Evolutionary conservation across 2,797 vertebrate genomes (phyloP), one percentile per base, ranked within the genome.

Genomic region (Hypotaenidia okinawae): DNA sequence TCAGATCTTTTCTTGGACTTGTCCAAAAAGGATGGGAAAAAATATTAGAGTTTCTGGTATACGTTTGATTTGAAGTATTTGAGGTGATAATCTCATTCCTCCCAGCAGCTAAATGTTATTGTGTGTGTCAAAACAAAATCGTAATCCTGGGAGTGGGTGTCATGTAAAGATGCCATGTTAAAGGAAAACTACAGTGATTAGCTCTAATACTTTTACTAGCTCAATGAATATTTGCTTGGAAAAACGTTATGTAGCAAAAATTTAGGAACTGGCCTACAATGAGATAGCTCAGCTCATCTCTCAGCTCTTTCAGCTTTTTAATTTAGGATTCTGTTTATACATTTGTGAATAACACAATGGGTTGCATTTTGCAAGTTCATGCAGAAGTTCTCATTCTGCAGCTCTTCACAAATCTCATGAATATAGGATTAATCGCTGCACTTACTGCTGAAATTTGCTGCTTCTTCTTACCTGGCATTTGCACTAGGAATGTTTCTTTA

Each of bases 61-160:
- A 62, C 3, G 11, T 41, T 47, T 37, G 3, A 77, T 43, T 72
- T 80, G 66, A 96, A 85, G 43, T 52, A 72, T 91, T 83, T 80
- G 74, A 94, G 45, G 51, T 93, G 47, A 81, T 95, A 95, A 96
- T 93, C 95, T 97, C 79, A 94, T 96, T 96, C 81, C 19, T 93
- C 80, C 16, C 10, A 95, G 69, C 62, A 94, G 95, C 87, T 87
- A 97, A 90, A 94, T 96, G 90, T 93, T 97, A 95, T 89, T 97
- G 79, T 90, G 61, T n/a, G 13, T 96, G 64, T 93, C 78, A 95
- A 97, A 95, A 95, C 70, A 94, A 95, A 97, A 90, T 75, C 83
- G 74, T 96, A 75, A 94, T 96, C 68, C 77, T 93, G 13, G n/a
- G 73, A 90, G 49, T 88, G 27, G 33, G 24, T 96, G 78, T 91